Conservation (phyloP, 2,113 vertebrate genomes). For the Coptodon bakossiorum region DNA sequence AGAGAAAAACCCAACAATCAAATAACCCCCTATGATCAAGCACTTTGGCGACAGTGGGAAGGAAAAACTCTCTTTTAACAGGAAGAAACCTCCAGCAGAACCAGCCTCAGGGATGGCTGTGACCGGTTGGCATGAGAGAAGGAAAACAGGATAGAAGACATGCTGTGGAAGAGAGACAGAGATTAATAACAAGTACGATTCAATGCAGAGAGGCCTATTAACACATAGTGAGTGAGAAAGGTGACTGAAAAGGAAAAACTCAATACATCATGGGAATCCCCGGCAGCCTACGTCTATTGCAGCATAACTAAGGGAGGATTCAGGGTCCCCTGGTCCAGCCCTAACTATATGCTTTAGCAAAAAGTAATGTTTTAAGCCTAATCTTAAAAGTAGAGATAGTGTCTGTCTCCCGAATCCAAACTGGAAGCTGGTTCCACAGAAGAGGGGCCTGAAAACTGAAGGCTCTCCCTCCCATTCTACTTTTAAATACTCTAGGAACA, state of each 20-base stretch:
- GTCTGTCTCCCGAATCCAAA: neutral
- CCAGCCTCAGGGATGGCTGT: accelerated
- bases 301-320: neutral
- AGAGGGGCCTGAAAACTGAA: neutral
- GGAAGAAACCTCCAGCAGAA: neutral
- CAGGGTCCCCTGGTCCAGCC: accelerated
- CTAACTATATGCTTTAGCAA: neutral
- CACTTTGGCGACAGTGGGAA: neutral
- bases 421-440: accelerated
- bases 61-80: neutral
- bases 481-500: neutral
- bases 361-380: accelerated
- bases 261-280: neutral
- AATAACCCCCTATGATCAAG: neutral
- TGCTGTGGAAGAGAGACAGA: neutral
- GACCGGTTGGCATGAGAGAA: neutral
- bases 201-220: accelerated
- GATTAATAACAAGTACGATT: accelerated
- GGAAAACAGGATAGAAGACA: accelerated
- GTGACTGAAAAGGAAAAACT: accelerated
- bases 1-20: neutral
- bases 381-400: neutral
- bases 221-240: accelerated
- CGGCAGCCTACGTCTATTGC: accelerated
- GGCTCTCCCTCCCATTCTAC: neutral